Evolutionary conservation across 2,888 invertebrate genomes (phyloP).

Genomic region (Corbicula japonica): DNA sequence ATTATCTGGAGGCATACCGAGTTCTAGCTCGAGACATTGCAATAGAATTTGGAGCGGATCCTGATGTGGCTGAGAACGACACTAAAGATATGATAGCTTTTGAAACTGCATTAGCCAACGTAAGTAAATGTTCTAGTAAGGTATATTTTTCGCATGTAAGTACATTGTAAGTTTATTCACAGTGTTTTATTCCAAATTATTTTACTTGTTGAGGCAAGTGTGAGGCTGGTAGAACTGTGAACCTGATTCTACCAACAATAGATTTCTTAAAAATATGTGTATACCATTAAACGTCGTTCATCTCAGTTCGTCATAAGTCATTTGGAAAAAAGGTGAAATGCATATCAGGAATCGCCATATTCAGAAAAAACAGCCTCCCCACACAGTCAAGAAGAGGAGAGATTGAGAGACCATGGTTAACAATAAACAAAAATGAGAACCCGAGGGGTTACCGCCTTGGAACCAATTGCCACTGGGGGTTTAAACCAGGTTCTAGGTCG

Average conservation of each 20-base stretch:
- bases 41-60: slow-evolving; percentile 92
- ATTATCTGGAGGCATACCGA: slow-evolving; percentile 94
- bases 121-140: slow-evolving; percentile 87
- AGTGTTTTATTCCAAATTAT: neutral
- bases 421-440: too few species aligned
- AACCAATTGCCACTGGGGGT: too few species aligned
- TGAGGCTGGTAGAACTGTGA: neutral
- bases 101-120: slow-evolving; percentile 95
- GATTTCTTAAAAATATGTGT: neutral
- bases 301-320: neutral
- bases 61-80: slow-evolving; percentile 90
- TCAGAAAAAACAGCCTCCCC: too few species aligned
- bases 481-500: too few species aligned
- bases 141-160: neutral
- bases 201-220: neutral
- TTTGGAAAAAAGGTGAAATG: too few species aligned
- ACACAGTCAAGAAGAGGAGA: too few species aligned
- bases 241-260: neutral
- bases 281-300: neutral
- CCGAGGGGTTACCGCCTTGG: too few species aligned
- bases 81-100: slow-evolving; percentile 93
- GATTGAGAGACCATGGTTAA: too few species aligned
- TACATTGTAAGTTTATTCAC: neutral
- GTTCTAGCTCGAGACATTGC: slow-evolving; percentile 95
- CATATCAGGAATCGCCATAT: too few species aligned